Evolutionary conservation across 1,140 invertebrate species (phyloP).

Genomic region (Pachypsylla venusta): DNA sequence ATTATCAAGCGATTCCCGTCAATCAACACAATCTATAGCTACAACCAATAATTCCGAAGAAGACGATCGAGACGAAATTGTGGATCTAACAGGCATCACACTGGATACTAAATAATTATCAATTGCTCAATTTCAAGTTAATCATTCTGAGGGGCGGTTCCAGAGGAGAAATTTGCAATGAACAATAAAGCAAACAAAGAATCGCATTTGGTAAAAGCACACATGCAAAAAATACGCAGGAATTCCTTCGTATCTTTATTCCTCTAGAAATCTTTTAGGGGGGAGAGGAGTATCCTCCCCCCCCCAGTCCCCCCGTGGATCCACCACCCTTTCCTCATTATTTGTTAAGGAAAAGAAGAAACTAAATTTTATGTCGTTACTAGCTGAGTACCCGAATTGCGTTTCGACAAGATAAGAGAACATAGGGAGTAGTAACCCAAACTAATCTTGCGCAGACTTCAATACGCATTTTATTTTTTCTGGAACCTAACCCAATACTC

Average conservation of each 20-base stretch:
- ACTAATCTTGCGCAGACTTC: no score
- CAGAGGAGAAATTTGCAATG: background rate
- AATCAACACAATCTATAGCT: conserved; percentile 46
- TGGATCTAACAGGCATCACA: conserved; percentile 14
- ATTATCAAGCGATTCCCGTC: conserved; percentile 46
- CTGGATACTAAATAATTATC: background rate
- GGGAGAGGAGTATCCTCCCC: no score
- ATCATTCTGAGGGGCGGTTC: background rate
- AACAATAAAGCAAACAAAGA: background rate
- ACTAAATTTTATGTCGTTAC: no score
- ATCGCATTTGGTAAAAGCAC: background rate
- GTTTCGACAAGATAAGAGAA: no score
- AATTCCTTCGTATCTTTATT: background rate
- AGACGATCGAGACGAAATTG: conserved; percentile 39
- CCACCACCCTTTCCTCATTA: no score
- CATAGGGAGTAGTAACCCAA: no score
- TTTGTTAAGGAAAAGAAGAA: no score
- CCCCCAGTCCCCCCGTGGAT: no score
- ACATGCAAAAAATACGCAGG: background rate
- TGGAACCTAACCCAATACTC: no score
- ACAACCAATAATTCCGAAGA: conserved; percentile 39
- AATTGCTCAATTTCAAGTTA: background rate
- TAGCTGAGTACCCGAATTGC: no score
- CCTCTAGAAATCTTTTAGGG: background rate
- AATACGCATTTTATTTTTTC: no score